Conservation (phyloP, 2,113 vertebrate species). For the Notothenia coriiceps region DNA sequence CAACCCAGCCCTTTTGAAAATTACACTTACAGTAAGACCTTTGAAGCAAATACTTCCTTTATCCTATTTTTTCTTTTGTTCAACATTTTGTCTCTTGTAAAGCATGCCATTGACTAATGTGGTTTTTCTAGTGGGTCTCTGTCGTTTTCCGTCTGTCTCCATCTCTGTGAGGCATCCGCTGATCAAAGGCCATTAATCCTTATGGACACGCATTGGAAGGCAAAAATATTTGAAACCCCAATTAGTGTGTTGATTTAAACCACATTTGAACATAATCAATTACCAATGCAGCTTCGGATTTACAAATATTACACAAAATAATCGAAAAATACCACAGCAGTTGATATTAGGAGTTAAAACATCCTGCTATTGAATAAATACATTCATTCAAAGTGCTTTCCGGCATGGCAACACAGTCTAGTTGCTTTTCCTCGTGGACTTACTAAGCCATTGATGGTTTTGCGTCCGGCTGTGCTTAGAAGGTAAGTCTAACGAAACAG, state of each 20-base stretch:
- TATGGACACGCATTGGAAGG: slow-evolving; percentile 23
- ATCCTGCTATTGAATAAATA: slow-evolving; percentile 10
- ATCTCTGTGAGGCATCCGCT: slow-evolving; percentile 51
- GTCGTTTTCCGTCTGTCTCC: slow-evolving; percentile 66
- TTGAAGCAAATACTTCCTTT: slow-evolving; percentile 80
- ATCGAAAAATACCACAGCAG: neutral
- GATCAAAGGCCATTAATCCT: slow-evolving; percentile 63
- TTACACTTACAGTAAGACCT: slow-evolving; percentile 82
- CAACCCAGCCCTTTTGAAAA: slow-evolving; percentile 80
- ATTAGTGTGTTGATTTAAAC: slow-evolving; percentile 11
- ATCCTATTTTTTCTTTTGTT: slow-evolving; percentile 80
- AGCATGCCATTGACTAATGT: slow-evolving; percentile 76
- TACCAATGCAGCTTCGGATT: slow-evolving; percentile 2
- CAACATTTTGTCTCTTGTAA: slow-evolving; percentile 77
- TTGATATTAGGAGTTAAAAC: neutral
- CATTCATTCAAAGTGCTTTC: neutral
- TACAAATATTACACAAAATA: neutral
- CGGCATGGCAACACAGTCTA: neutral
- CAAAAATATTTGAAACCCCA: slow-evolving; percentile 22
- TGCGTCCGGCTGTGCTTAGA: slow-evolving; percentile 8
- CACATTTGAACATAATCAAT: slow-evolving; percentile 12
- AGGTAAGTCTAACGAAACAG: neutral
- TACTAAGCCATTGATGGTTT: slow-evolving; percentile 10
- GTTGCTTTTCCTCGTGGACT: neutral
- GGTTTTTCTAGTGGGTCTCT: slow-evolving; percentile 75